phyloP scores from a whole-genome alignment of 1,140 invertebrate genomes.

The Conopomorpha cramerella region DNA sequence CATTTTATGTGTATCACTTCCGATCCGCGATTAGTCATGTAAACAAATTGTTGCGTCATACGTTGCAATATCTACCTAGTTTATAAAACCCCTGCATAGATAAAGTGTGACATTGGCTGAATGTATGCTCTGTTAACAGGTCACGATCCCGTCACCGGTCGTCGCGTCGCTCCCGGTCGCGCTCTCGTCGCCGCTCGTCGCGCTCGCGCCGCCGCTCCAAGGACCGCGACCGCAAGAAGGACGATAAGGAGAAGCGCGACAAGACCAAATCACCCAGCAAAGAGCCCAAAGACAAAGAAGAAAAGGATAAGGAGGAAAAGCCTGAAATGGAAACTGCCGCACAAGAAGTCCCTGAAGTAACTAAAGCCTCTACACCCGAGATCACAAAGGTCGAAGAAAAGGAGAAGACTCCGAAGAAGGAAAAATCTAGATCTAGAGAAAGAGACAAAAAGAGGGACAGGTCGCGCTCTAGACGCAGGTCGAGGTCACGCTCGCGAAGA shows the following conservation, averaged over 20 bases:
- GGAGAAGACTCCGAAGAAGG: slow-evolving; percentile 57
- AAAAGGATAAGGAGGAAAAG: slow-evolving; percentile 16
- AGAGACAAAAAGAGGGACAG: slow-evolving; percentile 34
- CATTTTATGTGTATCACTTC: too few species aligned
- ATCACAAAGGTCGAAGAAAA: slow-evolving; percentile 36
- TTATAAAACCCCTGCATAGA: too few species aligned
- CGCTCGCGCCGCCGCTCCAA: slow-evolving; percentile 59
- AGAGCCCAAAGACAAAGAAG: slow-evolving; percentile 15
- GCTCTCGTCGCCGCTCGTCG: slow-evolving; percentile 68
- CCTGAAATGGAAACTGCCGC: slow-evolving; percentile 28
- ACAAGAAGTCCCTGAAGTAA: slow-evolving; percentile 35
- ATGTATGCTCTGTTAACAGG: too few species aligned
- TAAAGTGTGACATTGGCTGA: too few species aligned
- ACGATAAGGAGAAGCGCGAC: slow-evolving; percentile 27
- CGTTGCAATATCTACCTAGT: too few species aligned
- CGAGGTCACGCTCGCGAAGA: slow-evolving; percentile 33
- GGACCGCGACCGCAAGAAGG: slow-evolving; percentile 32
- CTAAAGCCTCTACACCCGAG: slow-evolving; percentile 37
- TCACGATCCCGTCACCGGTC: slow-evolving; percentile 58
- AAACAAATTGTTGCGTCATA: too few species aligned
- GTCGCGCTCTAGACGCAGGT: slow-evolving; percentile 39
- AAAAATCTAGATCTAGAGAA: slow-evolving; percentile 38
- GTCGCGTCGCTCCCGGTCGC: slow-evolving; percentile 61
- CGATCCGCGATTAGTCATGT: too few species aligned
- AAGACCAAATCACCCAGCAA: slow-evolving; percentile 27